Base-by-base conservation (phyloP, 2,113 vertebrate genomes). In the Dicrurus megarhynchus region DNA sequence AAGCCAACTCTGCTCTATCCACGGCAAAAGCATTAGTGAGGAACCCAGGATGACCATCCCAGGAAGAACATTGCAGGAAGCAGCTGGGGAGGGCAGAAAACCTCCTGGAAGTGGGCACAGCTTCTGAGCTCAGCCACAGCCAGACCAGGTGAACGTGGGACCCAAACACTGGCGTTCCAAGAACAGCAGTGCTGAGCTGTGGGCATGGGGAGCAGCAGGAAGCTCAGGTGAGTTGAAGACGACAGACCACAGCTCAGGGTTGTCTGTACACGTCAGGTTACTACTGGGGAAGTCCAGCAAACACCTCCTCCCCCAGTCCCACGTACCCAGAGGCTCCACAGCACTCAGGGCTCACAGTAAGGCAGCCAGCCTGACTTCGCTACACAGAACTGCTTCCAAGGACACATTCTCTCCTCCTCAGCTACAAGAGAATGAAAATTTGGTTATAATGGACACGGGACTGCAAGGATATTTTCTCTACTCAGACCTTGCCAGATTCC, bases 21-120 rank as follows among this genome's bases (percentile, higher is more conserved):
- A 13, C 1, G 9, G 24, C 14, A 37, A 82, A 69, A n/a, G 9
- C 47, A 18, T 3, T 0, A 75, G 42, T 2, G 7, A 78, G 44
- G 39, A 76, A 14, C 11, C 35, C 24, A n/a, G 76, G 69, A 69
- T 30, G n/a, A 50, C 22, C 19, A 20, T 22, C n/a, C 27, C n/a
- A 33, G 52, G 39, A 57, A 86, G 53, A 61, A 53, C 24, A 74
- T 14, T 82, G 87, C 64, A 89, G 67, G n/a, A 71, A 84, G 76
- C 81, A 93, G 46, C 35, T 71, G 41, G 42, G 67, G 44, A 92
- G 56, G 64, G 85, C 75, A 94, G 42, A 76, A 77, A 83, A 57
- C 20, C 10, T 49, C 53, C 68, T 91, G 81, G 35, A 78, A 70
- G n/a, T 2, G 56, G 49, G 68, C 44, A 32, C 53, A 78, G 57